phyloP scores from a whole-genome alignment of 2,113 vertebrate genomes.

The Aegypius monachus region DNA sequence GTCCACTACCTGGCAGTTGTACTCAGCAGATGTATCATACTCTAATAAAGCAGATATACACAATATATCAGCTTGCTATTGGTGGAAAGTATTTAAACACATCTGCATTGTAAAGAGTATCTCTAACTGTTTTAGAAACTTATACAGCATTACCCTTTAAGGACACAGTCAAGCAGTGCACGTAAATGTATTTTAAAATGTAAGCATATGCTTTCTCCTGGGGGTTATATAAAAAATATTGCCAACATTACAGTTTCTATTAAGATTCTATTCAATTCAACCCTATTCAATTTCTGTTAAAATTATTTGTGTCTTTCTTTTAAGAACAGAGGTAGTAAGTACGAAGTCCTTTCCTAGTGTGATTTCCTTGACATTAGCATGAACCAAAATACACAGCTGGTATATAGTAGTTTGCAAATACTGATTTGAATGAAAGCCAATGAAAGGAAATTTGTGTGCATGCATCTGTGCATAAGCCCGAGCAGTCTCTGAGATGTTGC shows the following conservation, averaged over 20 bases:
- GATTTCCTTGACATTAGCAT: not conserved
- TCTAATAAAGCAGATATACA: not conserved
- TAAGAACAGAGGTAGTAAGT: not conserved
- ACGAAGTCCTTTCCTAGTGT: not conserved
- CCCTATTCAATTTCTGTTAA: not conserved
- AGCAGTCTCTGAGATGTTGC: not conserved
- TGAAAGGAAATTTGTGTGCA: not conserved
- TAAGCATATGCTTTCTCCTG: not conserved
- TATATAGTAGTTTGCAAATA: not conserved
- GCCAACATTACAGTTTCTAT: not conserved
- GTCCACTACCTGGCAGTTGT: not conserved
- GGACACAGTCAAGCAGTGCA: not conserved
- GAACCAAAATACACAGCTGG: not conserved
- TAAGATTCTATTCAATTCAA: not conserved
- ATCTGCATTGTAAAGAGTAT: not conserved
- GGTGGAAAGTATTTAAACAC: not conserved
- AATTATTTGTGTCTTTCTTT: not conserved
- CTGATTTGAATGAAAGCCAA: not conserved
- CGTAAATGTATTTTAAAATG: not conserved
- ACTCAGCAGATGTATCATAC: not conserved
- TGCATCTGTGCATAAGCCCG: not conserved
- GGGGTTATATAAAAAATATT: not conserved
- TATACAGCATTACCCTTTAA: not conserved
- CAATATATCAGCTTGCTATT: not conserved
- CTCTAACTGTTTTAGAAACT: not conserved